phyloP scores from a whole-genome alignment of 92 coral and sea anemone species.

The Micromussa lordhowensis region DNA sequence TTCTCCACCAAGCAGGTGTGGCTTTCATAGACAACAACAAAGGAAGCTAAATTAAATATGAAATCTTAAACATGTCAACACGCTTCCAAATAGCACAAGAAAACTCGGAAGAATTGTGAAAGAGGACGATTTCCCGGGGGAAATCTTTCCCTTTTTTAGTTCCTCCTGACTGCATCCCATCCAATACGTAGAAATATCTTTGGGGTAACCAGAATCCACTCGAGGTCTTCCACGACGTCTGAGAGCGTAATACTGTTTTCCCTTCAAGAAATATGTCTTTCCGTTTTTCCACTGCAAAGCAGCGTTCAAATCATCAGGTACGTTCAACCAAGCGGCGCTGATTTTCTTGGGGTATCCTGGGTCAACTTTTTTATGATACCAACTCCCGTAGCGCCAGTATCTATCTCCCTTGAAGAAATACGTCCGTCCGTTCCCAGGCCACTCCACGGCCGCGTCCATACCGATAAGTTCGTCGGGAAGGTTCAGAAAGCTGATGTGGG shows the following conservation, averaged over 20 bases:
- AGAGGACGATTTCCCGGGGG: constrained; percentile 33
- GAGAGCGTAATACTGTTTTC: constrained; percentile 52
- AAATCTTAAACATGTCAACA: not conserved
- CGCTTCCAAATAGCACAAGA: constrained; percentile 17
- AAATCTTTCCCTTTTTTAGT: constrained; percentile 17
- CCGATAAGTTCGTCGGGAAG: constrained; percentile 68
- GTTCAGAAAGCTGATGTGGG: constrained; percentile 42
- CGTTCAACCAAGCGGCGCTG: constrained; percentile 63
- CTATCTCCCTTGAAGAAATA: constrained; percentile 83
- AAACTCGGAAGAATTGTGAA: constrained; percentile 17
- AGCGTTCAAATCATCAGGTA: constrained; percentile 71
- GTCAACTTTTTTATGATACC: constrained; percentile 56
- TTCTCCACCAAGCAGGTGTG: not conserved
- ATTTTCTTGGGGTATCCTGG: constrained; percentile 79
- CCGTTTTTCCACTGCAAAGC: constrained; percentile 86
- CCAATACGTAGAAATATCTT: constrained; percentile 65
- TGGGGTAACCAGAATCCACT: constrained; percentile 66
- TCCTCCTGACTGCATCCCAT: constrained; percentile 63
- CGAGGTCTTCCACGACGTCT: constrained; percentile 41
- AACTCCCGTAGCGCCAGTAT: constrained; percentile 82
- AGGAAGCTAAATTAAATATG: not conserved
- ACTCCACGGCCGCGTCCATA: constrained; percentile 84
- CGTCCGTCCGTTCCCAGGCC: constrained; percentile 89
- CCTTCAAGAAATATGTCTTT: constrained; percentile 83
- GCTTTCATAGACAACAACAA: not conserved